Conservation (phyloP, 1,140 invertebrate genomes). For the Caenorhabditis brenneri region DNA sequence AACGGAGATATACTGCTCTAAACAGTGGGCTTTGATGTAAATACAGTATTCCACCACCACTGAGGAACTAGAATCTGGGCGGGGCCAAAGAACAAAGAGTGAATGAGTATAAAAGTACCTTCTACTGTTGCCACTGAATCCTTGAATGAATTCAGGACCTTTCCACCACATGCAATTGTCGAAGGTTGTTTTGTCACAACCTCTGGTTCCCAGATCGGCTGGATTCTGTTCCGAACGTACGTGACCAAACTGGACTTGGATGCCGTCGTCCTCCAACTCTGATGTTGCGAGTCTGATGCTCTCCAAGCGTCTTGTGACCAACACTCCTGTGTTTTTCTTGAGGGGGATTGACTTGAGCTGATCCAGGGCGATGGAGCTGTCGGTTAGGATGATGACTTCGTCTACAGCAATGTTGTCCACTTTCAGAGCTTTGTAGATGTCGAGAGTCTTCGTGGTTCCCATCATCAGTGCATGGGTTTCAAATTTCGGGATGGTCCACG, state of each 20-base stretch:
- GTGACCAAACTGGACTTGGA: conserved; percentile 5
- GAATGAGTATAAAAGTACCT: too few relatives aligned
- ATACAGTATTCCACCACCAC: too few relatives aligned
- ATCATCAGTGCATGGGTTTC: conserved; percentile 8
- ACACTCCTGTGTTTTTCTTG: background rate
- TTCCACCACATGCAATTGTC: background rate
- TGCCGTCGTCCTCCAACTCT: background rate
- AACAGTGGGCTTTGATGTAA: too few relatives aligned
- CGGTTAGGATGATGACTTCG: background rate
- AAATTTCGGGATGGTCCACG: conserved; percentile 41
- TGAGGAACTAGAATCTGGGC: too few relatives aligned
- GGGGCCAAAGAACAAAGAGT: too few relatives aligned
- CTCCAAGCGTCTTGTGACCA: background rate
- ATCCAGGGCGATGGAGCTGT: conserved; percentile 7
- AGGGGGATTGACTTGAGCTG: conserved; percentile 1
- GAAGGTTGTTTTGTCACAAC: background rate
- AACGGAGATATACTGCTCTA: too few relatives aligned
- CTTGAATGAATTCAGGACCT: too few relatives aligned
- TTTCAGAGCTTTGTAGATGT: background rate
- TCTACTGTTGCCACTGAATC: too few relatives aligned
- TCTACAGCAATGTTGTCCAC: background rate
- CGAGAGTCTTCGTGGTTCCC: background rate
- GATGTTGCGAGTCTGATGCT: background rate
- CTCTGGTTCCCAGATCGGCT: conserved; percentile 48
- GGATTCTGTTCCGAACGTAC: conserved; percentile 37